Evolutionary conservation across 2,888 invertebrate species (phyloP).

Genomic region (Nomada ferruginata): DNA sequence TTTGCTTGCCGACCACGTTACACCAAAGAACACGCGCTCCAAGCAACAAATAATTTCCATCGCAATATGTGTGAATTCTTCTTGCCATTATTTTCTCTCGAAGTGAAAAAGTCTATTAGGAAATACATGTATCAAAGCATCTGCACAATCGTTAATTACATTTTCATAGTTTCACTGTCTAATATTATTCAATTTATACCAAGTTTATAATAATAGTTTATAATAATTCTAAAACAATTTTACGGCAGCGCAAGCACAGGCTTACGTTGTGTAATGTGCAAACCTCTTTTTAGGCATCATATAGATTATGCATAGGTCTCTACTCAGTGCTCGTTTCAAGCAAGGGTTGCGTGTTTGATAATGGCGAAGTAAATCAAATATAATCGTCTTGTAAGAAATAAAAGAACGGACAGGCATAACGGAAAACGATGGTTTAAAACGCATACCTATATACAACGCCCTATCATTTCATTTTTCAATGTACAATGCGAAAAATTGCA

Average conservation of each 20-base stretch:
- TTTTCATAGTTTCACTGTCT: background rate
- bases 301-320: slow-evolving; percentile 33
- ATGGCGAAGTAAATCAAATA: slow-evolving; percentile 30
- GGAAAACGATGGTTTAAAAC: slow-evolving; percentile 11
- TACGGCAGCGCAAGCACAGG: background rate
- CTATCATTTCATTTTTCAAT: background rate
- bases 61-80: background rate
- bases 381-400: slow-evolving; percentile 42
- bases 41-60: slow-evolving; percentile 3
- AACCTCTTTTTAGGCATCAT: slow-evolving; percentile 27
- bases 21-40: background rate
- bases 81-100: too few relatives aligned
- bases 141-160: too few relatives aligned
- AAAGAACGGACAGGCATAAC: slow-evolving; percentile 16
- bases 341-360: slow-evolving; percentile 40
- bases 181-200: background rate
- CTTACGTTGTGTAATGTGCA: slow-evolving; percentile 10
- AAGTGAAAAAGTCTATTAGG: too few relatives aligned
- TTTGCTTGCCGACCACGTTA: background rate
- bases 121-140: too few relatives aligned
- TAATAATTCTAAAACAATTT: background rate
- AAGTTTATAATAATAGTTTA: background rate
- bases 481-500: background rate
- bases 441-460: background rate
- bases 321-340: slow-evolving; percentile 33